Conservation (phyloP, 2,113 vertebrate genomes). For the Phyllopteryx taeniolatus region DNA sequence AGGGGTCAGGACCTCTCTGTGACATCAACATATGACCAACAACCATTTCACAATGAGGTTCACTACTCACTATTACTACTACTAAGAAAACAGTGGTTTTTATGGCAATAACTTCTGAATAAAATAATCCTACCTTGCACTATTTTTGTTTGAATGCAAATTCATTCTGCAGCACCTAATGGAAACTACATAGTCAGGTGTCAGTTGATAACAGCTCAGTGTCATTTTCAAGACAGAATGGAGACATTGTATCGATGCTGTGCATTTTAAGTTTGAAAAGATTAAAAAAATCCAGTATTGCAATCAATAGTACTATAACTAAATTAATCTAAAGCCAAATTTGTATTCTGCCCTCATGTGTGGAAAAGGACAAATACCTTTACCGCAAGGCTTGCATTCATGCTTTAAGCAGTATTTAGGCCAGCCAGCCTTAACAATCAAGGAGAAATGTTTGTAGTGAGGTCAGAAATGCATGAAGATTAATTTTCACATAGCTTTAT, state of each 20-base stretch:
- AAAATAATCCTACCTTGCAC: not conserved
- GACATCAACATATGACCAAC: conserved; percentile 14
- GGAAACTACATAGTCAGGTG: too few species aligned
- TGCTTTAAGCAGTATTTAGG: not conserved
- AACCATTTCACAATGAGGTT: conserved; percentile 5
- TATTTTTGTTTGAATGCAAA: too few species aligned
- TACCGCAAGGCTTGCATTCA: not conserved
- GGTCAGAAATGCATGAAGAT: not conserved
- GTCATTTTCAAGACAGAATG: too few species aligned
- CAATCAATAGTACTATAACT: too few species aligned
- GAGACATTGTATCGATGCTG: too few species aligned
- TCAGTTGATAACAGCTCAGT: too few species aligned
- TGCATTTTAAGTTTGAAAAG: too few species aligned
- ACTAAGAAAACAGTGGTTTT: not conserved
- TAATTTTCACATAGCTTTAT: not conserved
- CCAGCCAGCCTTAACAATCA: not conserved
- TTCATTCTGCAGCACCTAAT: too few species aligned
- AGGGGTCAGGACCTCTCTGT: conserved; percentile 35
- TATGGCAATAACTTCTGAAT: not conserved
- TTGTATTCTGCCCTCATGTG: too few species aligned
- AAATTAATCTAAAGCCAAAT: too few species aligned
- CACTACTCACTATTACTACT: conserved; percentile 1
- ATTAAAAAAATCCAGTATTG: too few species aligned
- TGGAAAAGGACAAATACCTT: too few species aligned
- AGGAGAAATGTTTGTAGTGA: not conserved